phyloP scores from a whole-genome alignment of 2,888 invertebrate genomes.

The Ectemnius continuus region DNA sequence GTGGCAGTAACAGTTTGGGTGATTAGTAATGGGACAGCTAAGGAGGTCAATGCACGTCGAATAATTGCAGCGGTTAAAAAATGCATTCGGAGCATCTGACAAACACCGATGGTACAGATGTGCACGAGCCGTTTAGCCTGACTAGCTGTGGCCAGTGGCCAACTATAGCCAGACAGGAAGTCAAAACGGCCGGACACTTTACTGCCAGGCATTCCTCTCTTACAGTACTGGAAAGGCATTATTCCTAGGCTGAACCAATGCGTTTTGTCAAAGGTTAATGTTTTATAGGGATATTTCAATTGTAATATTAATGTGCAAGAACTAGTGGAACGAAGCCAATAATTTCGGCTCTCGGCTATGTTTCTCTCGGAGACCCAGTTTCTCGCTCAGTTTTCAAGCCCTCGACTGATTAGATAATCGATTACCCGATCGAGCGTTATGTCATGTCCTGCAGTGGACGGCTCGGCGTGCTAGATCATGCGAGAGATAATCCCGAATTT shows the following conservation, averaged over 20 bases:
- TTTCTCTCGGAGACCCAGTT: not conserved
- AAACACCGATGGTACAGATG: conserved; percentile 31
- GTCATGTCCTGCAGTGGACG: conserved; percentile 46
- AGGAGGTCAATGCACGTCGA: not conserved
- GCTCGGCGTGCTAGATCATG: conserved; percentile 15
- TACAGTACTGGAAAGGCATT: conserved; percentile 10
- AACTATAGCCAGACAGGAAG: conserved; percentile 59
- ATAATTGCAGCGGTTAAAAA: conserved; percentile 31
- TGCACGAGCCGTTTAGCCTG: conserved; percentile 57
- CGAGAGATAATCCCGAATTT: conserved; percentile 43
- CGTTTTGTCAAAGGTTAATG: not conserved
- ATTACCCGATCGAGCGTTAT: conserved; percentile 54
- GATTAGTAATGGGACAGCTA: too few species aligned
- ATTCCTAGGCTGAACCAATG: not conserved
- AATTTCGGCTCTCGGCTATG: not conserved
- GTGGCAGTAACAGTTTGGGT: too few species aligned
- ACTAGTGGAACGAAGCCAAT: conserved; percentile 25
- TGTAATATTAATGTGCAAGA: not conserved
- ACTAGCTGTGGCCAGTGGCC: conserved; percentile 48
- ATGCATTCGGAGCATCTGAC: conserved; percentile 48
- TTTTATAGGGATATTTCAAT: too few species aligned
- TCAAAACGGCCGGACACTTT: conserved; percentile 35
- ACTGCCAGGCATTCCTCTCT: conserved; percentile 21
- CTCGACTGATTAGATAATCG: conserved; percentile 59
- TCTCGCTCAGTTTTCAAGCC: conserved; percentile 13